These are phyloP conservation scores for Sphaerophoria rueppellii DNA, from an alignment of 2,888 invertebrate species.

Conservation along the genomic window DNA sequence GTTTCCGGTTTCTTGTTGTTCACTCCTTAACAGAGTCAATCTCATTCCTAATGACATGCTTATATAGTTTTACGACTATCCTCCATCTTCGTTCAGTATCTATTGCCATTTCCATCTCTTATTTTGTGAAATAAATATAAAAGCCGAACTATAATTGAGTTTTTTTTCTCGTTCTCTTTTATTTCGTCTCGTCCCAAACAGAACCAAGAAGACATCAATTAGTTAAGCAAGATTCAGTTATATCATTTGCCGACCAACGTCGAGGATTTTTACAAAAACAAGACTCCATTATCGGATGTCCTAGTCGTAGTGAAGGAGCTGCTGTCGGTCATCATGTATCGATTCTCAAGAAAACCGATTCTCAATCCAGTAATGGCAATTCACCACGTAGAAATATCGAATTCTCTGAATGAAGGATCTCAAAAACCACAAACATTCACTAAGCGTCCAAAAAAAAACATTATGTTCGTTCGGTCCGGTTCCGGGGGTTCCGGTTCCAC, in stretches of 20 bases:
- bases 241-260: constrained; percentile 82
- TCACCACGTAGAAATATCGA: constrained; percentile 81
- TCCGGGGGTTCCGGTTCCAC: neutral
- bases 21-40: constrained; percentile 11
- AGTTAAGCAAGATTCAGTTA: constrained; percentile 82
- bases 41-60: constrained; percentile 3
- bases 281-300: constrained; percentile 81
- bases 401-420: constrained; percentile 78
- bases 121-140: constrained; percentile 10
- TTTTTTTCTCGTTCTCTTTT: constrained; percentile 4
- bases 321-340: constrained; percentile 81
- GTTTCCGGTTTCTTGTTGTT: neutral
- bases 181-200: constrained; percentile 38
- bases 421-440: constrained; percentile 18
- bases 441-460: constrained; percentile 13
- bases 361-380: constrained; percentile 78
- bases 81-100: neutral
- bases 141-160: constrained; percentile 9
- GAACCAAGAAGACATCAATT: constrained; percentile 81
- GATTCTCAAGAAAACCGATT: constrained; percentile 82
- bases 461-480: constrained; percentile 24
- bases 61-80: constrained; percentile 24
- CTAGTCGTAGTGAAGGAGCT: constrained; percentile 80
- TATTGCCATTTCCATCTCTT: neutral
- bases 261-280: constrained; percentile 81